Conservation (phyloP, 2,888 invertebrate genomes). For the Phytoseiulus persimilis region DNA sequence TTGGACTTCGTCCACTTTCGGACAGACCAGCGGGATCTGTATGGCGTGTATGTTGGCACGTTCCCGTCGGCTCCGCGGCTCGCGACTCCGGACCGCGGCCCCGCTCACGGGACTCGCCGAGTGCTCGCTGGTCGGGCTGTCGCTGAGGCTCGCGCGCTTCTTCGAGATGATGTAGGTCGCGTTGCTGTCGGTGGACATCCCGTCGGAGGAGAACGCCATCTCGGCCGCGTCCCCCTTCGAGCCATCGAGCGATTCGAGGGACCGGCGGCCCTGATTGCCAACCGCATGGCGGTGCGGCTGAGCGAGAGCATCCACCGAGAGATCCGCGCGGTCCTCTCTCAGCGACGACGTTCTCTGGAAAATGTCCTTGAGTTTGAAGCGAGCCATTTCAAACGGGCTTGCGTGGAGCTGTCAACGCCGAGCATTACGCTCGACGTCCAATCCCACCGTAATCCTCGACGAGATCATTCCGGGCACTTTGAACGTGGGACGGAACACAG, state of each 20-base stretch:
- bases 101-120: constrained; percentile 14
- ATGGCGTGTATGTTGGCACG: constrained; percentile 31
- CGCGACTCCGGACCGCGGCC: background rate
- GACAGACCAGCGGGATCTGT: constrained; percentile 14
- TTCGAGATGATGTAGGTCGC: constrained; percentile 18
- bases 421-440: background rate
- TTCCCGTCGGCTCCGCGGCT: background rate
- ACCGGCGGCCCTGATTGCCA: background rate
- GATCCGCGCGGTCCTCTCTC: background rate
- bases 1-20: background rate
- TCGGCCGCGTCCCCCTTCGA: background rate
- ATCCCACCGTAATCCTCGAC: background rate
- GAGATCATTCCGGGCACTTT: background rate
- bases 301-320: background rate
- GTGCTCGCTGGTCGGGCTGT: background rate
- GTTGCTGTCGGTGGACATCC: constrained; percentile 14
- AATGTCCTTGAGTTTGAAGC: background rate
- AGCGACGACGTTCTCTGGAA: background rate
- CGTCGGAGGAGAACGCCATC: constrained; percentile 20
- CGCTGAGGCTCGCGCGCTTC: background rate
- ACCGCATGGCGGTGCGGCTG: background rate
- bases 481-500: background rate
- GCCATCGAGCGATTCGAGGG: background rate
- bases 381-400: background rate
- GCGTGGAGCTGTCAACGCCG: background rate